Conservation (phyloP, 2,797 vertebrate species). For the Danio albolineatus region DNA sequence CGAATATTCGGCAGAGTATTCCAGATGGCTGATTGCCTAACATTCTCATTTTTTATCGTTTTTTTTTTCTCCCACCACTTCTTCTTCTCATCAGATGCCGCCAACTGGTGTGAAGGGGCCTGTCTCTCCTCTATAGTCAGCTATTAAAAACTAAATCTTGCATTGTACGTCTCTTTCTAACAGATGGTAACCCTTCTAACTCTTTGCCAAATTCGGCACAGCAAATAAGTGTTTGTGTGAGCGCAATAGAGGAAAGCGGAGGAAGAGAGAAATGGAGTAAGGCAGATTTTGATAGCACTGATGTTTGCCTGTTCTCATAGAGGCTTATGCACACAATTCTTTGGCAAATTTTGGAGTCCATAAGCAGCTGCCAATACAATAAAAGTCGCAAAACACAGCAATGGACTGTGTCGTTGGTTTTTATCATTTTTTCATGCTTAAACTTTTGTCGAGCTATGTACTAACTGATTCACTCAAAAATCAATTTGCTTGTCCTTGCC, state of each 20-base stretch:
- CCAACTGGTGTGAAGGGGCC: slow-evolving; percentile 63
- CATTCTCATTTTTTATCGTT: slow-evolving; percentile 61
- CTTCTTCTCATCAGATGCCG: slow-evolving; percentile 57
- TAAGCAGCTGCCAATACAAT: slow-evolving; percentile 33
- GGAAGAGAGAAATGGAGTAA: slow-evolving; percentile 9
- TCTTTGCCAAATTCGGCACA: slow-evolving; percentile 47
- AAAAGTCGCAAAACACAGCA: slow-evolving; percentile 7
- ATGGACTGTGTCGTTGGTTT: slow-evolving; percentile 36
- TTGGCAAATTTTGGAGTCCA: not conserved
- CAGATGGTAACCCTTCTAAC: slow-evolving; percentile 65
- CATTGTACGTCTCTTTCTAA: slow-evolving; percentile 56
- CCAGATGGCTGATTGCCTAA: slow-evolving; percentile 71
- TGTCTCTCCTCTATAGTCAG: slow-evolving; percentile 56
- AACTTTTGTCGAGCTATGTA: slow-evolving; percentile 9
- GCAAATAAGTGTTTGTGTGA: slow-evolving; percentile 55
- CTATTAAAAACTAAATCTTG: slow-evolving; percentile 61
- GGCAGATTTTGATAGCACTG: slow-evolving; percentile 13
- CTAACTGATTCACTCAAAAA: not conserved
- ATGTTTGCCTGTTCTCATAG: slow-evolving; percentile 32
- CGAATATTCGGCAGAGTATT: slow-evolving; percentile 63
- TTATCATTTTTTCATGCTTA: not conserved
- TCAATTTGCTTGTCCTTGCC: not conserved
- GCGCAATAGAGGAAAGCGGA: slow-evolving; percentile 16
- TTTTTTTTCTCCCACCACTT: slow-evolving; percentile 24
- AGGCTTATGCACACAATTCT: slow-evolving; percentile 5